Base-by-base conservation (phyloP, 1,140 invertebrate species). In the Nymphalis io region DNA sequence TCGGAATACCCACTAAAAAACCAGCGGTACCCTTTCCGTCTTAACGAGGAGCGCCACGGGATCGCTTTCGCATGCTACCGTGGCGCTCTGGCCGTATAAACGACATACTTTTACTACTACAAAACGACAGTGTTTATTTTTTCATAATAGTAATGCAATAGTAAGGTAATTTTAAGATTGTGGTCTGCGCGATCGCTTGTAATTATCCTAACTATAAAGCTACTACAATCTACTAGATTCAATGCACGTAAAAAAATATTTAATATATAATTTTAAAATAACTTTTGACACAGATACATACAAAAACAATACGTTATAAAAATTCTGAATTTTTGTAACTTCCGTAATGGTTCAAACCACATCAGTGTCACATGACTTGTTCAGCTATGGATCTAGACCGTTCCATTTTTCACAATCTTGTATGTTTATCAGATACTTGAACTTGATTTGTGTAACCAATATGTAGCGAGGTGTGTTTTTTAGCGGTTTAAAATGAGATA, bases 401-500 rank as follows among this genome's bases (percentile, higher is more conserved):
- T 70, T 79, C 73, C 75, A 82, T 81, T 83, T 82, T 79, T 78
- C 76, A 72, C 72, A 73, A 81, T 72, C 78, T 69, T 48, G 73
- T 77, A 73, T 33, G 3, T 80, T 74, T 75, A 72, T 72, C 76
- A 79, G 75, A 78, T 73, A 76, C 68, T 75, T 83, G 83, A 80
- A 80, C 81, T 81, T 74, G 72, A 77, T 64, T 57, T 55, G 65
- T 76, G 79, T 83, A 83, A 79, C 82, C 75, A 80, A 86, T 81
- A 82, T 82, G 73, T 78, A 81, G 65, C 82, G 78, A 81, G 76
- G 82, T 82, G 79, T 78, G 75, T 60, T 77, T 48, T n/a, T 64
- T 78, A 82, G 80, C 80, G 79, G 82, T 83, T 87, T 87, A 82
- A 81, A 83, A 83, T 80, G 76, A 80, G 79, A 81, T 87, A 84